phyloP scores from a whole-genome alignment of 2,113 vertebrate genomes.

The Nothobranchius furzeri region DNA sequence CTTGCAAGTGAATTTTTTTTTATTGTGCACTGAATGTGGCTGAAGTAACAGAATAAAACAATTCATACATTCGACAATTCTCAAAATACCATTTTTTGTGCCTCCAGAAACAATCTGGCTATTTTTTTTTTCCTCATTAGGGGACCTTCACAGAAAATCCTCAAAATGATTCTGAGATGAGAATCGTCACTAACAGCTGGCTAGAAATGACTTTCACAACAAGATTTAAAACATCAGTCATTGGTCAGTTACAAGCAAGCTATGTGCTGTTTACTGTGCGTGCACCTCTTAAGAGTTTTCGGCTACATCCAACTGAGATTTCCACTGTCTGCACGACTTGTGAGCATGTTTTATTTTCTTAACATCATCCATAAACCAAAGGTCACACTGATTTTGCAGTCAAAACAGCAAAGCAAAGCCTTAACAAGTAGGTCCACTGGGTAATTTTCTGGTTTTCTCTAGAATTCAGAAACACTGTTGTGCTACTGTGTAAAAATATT shows the following conservation, averaged over 20 bases:
- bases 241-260: conserved; percentile 51
- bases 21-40: conserved; percentile 65
- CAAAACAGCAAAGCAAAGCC: conserved; percentile 54
- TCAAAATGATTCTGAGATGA: conserved; percentile 56
- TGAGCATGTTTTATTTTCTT: conserved; percentile 58
- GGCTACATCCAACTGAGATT: conserved; percentile 39
- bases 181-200: conserved; percentile 47
- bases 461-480: conserved; percentile 61
- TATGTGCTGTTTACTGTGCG: conserved; percentile 50
- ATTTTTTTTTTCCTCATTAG: conserved; percentile 50
- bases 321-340: conserved; percentile 46
- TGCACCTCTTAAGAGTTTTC: conserved; percentile 31
- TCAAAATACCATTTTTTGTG: conserved; percentile 49
- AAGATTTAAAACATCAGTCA: conserved; percentile 52
- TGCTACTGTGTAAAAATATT: conserved; percentile 37
- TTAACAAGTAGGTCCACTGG: conserved; percentile 67
- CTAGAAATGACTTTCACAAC: conserved; percentile 52
- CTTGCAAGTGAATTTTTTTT: conserved; percentile 71
- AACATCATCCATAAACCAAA: conserved; percentile 50
- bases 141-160: conserved; percentile 78
- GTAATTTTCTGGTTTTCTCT: conserved; percentile 57
- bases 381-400: conserved; percentile 44
- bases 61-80: conserved; percentile 71
- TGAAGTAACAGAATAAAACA: conserved; percentile 60
- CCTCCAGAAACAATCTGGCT: conserved; percentile 51